phyloP scores from a whole-genome alignment of 2,888 invertebrate species.

The Meta bourneti region DNA sequence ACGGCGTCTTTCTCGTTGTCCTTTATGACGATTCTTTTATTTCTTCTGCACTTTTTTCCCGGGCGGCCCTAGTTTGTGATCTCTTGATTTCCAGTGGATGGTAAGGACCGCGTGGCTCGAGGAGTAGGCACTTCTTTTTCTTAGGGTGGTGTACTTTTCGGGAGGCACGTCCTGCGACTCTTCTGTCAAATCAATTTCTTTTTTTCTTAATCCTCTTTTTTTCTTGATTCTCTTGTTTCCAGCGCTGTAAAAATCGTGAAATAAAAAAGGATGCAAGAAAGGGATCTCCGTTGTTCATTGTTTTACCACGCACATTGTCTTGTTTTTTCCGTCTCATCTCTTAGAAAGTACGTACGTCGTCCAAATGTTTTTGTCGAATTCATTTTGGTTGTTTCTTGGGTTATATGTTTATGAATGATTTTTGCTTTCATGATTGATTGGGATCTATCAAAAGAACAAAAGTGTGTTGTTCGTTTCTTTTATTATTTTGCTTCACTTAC shows the following conservation, averaged over 20 bases:
- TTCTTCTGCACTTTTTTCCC: not conserved
- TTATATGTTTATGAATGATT: conserved; percentile 42
- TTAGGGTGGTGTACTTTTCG: conserved; percentile 45
- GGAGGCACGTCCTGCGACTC: conserved; percentile 66
- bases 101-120: conserved; percentile 44
- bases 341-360: conserved; percentile 48
- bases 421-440: conserved; percentile 21
- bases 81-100: conserved; percentile 61
- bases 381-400: conserved; percentile 43
- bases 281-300: conserved; percentile 56
- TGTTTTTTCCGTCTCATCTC: conserved; percentile 50
- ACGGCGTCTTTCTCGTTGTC: conserved; percentile 51
- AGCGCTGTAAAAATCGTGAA: not conserved
- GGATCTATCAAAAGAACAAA: not conserved
- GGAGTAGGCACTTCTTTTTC: conserved; percentile 28
- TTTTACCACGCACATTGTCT: conserved; percentile 62
- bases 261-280: not conserved
- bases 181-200: conserved; percentile 75
- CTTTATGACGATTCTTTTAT: conserved; percentile 65
- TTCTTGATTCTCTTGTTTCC: not conserved
- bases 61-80: conserved; percentile 42
- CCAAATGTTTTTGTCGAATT: conserved; percentile 61
- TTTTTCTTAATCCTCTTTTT: conserved; percentile 5
- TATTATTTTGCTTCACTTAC: no score
- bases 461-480: not conserved